Percentiles rank a stretch among this genome's conserved stretches.
Evolutionary conservation across 2,888 invertebrate species (phyloP).

Genomic region (Cosmopolites sordidus): DNA sequence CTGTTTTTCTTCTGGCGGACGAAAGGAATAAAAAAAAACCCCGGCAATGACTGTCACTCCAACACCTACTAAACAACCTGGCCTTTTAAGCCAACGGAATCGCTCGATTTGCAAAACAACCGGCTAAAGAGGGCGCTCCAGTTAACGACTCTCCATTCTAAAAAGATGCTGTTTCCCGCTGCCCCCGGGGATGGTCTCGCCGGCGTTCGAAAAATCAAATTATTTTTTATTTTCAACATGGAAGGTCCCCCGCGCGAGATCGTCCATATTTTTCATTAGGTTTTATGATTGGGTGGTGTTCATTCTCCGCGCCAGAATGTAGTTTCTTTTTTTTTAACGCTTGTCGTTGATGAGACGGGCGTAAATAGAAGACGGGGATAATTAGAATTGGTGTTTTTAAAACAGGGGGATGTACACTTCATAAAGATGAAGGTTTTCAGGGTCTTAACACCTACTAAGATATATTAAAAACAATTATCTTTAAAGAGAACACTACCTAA

Average conservation of each 20-base stretch:
- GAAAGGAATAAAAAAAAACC: constrained; percentile 13
- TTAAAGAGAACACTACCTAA: too few species aligned
- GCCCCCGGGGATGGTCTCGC: constrained; percentile 17
- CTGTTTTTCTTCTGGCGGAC: too few species aligned
- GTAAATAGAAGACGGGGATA: too few species aligned
- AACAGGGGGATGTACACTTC: too few species aligned
- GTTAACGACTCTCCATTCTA: constrained; percentile 45
- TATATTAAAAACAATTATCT: too few species aligned
- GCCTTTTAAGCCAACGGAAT: constrained; percentile 33
- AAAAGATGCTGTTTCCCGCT: constrained; percentile 38
- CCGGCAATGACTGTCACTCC: constrained; percentile 28
- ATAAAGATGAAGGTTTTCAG: too few species aligned
- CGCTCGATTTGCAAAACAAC: constrained; percentile 45
- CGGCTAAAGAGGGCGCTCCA: constrained; percentile 47
- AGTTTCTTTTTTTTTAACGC: too few species aligned
- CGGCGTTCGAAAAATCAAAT: constrained; percentile 23
- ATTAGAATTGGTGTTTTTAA: too few species aligned
- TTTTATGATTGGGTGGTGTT: constrained; percentile 17
- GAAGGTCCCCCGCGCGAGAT: constrained; percentile 5
- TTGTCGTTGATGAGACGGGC: too few species aligned
- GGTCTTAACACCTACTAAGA: too few species aligned
- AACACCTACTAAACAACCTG: constrained; percentile 29
- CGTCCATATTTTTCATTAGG: constrained; percentile 23
- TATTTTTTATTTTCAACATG: constrained; percentile 21
- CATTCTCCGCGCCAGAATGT: constrained; percentile 13